phyloP scores from a whole-genome alignment of 2,113 vertebrate genomes.

The Rattus norvegicus region GRCr8 NC_086021.1:184064001-184064500 shows the following conservation, averaged over 20 bases:
- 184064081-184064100: background rate
- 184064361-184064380: background rate
- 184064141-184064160: background rate
- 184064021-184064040: accelerated
- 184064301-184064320: background rate
- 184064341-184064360: background rate
- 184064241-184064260: background rate
- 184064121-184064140: background rate
- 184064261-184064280: accelerated
- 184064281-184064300: no score
- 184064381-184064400: background rate
- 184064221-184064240: background rate
- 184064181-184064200: background rate
- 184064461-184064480: background rate
- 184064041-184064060: background rate
- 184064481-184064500: background rate
- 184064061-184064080: background rate
- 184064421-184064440: background rate
- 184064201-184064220: background rate
- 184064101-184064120: background rate
- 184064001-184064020: accelerated
- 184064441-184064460: background rate
- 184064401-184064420: no score
- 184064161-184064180: background rate
- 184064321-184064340: background rate